Evolutionary conservation across 2,888 invertebrate species (phyloP).

Genomic region (Nomada flava): DNA sequence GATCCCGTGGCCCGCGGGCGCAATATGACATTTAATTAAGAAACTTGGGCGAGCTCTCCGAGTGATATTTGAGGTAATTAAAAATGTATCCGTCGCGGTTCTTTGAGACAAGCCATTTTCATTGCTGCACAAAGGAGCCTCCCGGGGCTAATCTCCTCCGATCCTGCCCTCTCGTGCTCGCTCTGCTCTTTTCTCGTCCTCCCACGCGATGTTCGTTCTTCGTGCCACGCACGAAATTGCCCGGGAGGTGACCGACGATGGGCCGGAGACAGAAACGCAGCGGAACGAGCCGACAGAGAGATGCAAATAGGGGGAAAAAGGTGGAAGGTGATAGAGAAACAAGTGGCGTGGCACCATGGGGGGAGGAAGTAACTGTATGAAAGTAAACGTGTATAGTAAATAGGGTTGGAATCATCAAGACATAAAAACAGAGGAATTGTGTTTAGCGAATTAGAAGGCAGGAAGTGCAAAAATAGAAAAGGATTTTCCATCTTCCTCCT

Average conservation of each 20-base stretch:
- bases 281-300: slow-evolving; percentile 9
- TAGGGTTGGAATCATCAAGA: too few species aligned
- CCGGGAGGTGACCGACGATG: slow-evolving; percentile 60
- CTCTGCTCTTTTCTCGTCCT: slow-evolving; percentile 59
- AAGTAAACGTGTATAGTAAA: too few species aligned
- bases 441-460: too few species aligned
- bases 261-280: slow-evolving; percentile 34
- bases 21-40: slow-evolving; percentile 84
- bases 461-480: too few species aligned
- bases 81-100: slow-evolving; percentile 83
- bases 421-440: too few species aligned
- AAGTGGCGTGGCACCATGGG: slow-evolving; percentile 21
- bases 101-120: slow-evolving; percentile 82
- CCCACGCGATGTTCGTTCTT: slow-evolving; percentile 45
- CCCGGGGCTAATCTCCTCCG: slow-evolving; percentile 78
- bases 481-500: too few species aligned
- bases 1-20: slow-evolving; percentile 67
- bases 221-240: slow-evolving; percentile 65
- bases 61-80: slow-evolving; percentile 83
- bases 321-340: neutral
- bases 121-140: slow-evolving; percentile 80
- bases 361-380: too few species aligned
- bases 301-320: neutral
- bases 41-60: slow-evolving; percentile 74
- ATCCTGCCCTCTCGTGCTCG: slow-evolving; percentile 48